Conservation (phyloP, 2,113 vertebrate species). For the Steatornis caripensis region DNA sequence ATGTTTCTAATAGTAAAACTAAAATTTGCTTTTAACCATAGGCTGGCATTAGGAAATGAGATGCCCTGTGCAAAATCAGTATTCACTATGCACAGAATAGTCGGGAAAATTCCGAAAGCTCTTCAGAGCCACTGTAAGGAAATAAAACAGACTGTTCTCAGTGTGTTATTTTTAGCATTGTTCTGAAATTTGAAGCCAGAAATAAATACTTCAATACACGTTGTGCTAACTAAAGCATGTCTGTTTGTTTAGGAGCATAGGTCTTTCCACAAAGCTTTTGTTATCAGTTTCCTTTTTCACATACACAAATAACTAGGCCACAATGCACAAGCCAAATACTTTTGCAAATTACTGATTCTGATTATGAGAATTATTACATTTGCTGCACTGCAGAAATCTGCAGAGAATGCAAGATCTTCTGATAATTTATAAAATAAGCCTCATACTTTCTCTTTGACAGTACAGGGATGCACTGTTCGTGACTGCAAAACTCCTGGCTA, state of each 20-base stretch:
- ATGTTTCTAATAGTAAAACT: not conserved
- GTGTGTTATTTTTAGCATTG: constrained; percentile 31
- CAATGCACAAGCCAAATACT: not conserved
- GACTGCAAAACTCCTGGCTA: not conserved
- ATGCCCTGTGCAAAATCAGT: not conserved
- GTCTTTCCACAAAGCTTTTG: not conserved
- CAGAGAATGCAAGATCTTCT: not conserved
- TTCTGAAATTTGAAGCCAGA: constrained; percentile 22
- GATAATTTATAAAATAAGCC: not conserved
- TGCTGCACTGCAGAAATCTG: not conserved
- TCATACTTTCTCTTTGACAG: not conserved
- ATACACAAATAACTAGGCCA: not conserved
- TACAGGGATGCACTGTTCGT: not conserved
- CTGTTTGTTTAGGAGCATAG: not conserved
- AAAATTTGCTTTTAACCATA: not conserved
- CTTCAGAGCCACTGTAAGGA: not conserved
- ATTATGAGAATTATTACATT: not conserved
- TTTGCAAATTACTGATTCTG: not conserved
- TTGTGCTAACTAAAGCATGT: not conserved
- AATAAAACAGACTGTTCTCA: constrained; percentile 17
- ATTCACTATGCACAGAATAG: not conserved
- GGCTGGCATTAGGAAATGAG: not conserved
- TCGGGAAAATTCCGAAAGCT: not conserved
- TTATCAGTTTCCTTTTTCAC: not conserved
- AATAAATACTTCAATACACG: not conserved